Evolutionary conservation across 2,113 vertebrate species (phyloP).

Genomic region (Platycercus adscitus): DNA sequence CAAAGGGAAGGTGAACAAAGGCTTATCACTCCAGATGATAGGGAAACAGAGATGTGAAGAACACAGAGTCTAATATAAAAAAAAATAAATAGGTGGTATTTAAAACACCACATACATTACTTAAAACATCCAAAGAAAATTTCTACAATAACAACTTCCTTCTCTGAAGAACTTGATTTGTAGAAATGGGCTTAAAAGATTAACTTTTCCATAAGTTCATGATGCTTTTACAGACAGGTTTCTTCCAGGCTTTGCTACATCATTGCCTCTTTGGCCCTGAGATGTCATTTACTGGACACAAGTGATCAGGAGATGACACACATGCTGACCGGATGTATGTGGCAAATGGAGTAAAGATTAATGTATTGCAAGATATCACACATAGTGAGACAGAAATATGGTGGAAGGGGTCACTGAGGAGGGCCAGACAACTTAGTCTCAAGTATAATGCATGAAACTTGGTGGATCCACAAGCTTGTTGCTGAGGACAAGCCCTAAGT

Average conservation of each 20-base stretch:
- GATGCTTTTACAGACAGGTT: neutral
- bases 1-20: neutral
- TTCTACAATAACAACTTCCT: neutral
- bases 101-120: neutral
- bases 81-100: neutral
- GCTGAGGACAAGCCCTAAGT: neutral
- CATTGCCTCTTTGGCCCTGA: neutral
- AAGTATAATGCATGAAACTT: neutral
- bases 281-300: neutral
- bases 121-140: neutral
- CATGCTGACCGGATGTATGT: neutral
- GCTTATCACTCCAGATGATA: neutral
- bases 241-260: neutral
- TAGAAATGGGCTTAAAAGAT: neutral
- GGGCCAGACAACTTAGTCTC: neutral
- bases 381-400: neutral
- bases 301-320: neutral
- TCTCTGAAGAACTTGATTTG: neutral
- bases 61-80: neutral
- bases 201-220: neutral
- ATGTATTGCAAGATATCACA: neutral
- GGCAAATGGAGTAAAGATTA: neutral
- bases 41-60: neutral
- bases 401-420: neutral
- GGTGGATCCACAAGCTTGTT: neutral